Evolutionary conservation across 2,797 vertebrate species (phyloP), one percentile per base, ranked within the genome.

Genomic region (Sebastes diploproa): DNA sequence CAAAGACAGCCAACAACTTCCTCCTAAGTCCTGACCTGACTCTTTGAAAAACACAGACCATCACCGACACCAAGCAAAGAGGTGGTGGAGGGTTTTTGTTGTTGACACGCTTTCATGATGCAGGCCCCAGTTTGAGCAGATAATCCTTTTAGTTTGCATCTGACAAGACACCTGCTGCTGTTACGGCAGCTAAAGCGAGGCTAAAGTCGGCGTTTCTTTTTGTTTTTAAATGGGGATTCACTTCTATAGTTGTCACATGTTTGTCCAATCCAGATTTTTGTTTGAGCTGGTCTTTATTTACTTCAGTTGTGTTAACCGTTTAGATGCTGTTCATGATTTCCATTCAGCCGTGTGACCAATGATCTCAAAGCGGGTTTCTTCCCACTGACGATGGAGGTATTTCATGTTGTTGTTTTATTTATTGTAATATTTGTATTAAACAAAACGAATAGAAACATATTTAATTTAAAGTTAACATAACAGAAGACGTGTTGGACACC

Each of bases 101-200:
- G 80, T 61, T 75, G 73, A 82, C 78, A 88, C 58, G 30, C 72
- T 87, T 83, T 82, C 82, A 78, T 81, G 77, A 86, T 78, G 27
- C 2, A 72, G 55, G 81, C 77, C 46, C 4, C 72, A 62, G 76
- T 82, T 87, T 78, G 64, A 87, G 70, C 72, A 86, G 83, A 77
- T 91, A 87, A 91, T 91, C 87, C 60, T 32, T 75, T 83, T 83
- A 88, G 59, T 52, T 65, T 67, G 36, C 61, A 80, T 82, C 66
- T 83, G 75, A 79, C 36, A 73, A 77, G 81, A 85, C 84, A 90
- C 84, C 88, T 91, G 84, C 84, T 56, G 27, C 72, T 84, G 60
- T 79, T 66, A 73, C 16, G 52, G 75, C 67, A 72, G 61, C 70
- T 59, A 61, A 61, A 58, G 25, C 13, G 20, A 38, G 6, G 29